Conservation (phyloP, 2,888 invertebrate genomes). For the Troilus luridus region DNA sequence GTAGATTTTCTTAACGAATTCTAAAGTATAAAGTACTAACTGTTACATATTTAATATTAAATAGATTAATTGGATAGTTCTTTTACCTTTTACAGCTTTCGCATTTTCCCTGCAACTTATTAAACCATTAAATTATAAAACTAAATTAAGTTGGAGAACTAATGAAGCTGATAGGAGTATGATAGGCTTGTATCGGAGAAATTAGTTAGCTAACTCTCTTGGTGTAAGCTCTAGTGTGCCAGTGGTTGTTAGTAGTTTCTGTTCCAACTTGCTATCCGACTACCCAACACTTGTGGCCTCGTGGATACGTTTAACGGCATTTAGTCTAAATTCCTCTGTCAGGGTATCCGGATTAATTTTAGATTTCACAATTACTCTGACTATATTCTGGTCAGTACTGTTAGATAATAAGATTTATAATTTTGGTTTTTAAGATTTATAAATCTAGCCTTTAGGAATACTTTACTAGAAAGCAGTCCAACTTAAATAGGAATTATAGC, state of each 20-base stretch:
- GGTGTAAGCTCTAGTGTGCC: neutral
- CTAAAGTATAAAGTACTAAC: too few species aligned
- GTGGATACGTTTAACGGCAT: neutral
- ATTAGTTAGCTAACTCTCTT: conserved; percentile 4
- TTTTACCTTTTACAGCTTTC: too few species aligned
- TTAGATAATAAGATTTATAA: neutral
- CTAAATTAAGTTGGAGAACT: neutral
- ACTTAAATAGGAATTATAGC: neutral
- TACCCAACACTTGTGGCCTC: neutral
- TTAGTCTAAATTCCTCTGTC: neutral
- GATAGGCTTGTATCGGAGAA: conserved; percentile 13
- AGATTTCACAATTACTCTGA: neutral
- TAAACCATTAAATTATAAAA: too few species aligned
- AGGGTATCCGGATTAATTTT: neutral
- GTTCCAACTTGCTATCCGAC: neutral
- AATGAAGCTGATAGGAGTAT: neutral
- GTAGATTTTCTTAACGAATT: too few species aligned
- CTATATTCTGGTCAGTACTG: neutral
- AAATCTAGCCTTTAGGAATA: neutral
- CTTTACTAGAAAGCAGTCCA: neutral
- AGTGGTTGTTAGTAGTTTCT: neutral
- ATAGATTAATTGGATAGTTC: too few species aligned
- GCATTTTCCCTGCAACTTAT: too few species aligned
- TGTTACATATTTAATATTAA: too few species aligned
- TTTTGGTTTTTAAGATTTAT: neutral